Conservation (phyloP, 2,888 invertebrate genomes). For the Lepidochrysops patricia region DNA sequence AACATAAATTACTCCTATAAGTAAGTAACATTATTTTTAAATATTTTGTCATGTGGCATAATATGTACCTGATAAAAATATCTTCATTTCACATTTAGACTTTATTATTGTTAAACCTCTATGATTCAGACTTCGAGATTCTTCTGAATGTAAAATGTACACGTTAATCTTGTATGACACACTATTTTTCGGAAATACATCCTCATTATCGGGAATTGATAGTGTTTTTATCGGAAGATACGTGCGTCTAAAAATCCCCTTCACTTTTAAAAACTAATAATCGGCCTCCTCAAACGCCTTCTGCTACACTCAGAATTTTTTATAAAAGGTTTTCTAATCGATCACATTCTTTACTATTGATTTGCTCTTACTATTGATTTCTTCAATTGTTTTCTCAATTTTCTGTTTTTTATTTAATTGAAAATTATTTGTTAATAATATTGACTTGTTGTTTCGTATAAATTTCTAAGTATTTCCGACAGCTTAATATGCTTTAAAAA, state of each 20-base stretch:
- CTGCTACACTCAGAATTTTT: slow-evolving; percentile 15
- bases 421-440: no score
- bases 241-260: slow-evolving; percentile 3
- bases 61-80: no score
- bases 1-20: no score
- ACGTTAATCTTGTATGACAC: background rate
- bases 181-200: background rate
- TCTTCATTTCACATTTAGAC: no score
- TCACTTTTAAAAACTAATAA: background rate
- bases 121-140: slow-evolving; percentile 8
- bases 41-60: background rate
- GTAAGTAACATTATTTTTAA: background rate
- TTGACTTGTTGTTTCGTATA: no score
- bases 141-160: background rate
- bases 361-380: no score
- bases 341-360: no score
- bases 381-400: no score
- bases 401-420: no score
- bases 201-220: slow-evolving; percentile 10
- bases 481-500: no score
- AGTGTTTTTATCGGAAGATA: slow-evolving; percentile 7
- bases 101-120: background rate
- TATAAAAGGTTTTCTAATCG: no score
- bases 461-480: no score
- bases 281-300: slow-evolving; percentile 16